Percentiles rank a stretch among this genome's conserved stretches.
Evolutionary conservation across 2,797 vertebrate genomes (phyloP).

Genomic region (Rhodeus uyekii): DNA sequence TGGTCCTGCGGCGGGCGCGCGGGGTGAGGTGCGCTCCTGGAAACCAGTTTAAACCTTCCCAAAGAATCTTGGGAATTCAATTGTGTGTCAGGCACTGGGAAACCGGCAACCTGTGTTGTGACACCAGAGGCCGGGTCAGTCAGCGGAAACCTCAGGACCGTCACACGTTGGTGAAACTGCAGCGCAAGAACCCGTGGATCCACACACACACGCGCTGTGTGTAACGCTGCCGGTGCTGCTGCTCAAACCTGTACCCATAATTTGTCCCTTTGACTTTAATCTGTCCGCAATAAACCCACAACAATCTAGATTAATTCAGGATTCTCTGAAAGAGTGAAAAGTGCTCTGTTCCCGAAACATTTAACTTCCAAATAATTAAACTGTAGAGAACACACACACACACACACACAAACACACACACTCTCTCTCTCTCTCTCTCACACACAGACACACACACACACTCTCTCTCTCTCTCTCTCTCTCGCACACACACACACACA

Average conservation of each 20-base stretch:
- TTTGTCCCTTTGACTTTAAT: slow-evolving; percentile 71
- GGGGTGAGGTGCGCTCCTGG: slow-evolving; percentile 77
- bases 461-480: no score
- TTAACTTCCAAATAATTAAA: neutral
- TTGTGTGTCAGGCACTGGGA: slow-evolving; percentile 72
- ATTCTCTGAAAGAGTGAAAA: slow-evolving; percentile 57
- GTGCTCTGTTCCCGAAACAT: slow-evolving; percentile 23
- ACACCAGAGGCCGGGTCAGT: slow-evolving; percentile 71
- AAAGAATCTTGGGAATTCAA: slow-evolving; percentile 81
- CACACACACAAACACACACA: no score
- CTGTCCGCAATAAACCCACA: slow-evolving; percentile 64
- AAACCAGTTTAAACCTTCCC: slow-evolving; percentile 81
- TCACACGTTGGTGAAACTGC: neutral
- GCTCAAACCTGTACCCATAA: slow-evolving; percentile 36
- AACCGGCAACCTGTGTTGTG: slow-evolving; percentile 74
- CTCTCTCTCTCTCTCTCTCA: no score
- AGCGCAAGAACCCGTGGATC: neutral
- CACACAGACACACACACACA: no score
- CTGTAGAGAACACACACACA: no score
- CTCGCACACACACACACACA: no score
- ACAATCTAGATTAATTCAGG: slow-evolving; percentile 66
- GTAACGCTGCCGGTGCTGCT: neutral
- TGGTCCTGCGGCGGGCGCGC: no score
- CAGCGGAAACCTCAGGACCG: slow-evolving; percentile 41
- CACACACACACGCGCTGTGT: neutral